Evolutionary conservation across 1,140 invertebrate species (phyloP).

Genomic region (Papilio xuthus): DNA sequence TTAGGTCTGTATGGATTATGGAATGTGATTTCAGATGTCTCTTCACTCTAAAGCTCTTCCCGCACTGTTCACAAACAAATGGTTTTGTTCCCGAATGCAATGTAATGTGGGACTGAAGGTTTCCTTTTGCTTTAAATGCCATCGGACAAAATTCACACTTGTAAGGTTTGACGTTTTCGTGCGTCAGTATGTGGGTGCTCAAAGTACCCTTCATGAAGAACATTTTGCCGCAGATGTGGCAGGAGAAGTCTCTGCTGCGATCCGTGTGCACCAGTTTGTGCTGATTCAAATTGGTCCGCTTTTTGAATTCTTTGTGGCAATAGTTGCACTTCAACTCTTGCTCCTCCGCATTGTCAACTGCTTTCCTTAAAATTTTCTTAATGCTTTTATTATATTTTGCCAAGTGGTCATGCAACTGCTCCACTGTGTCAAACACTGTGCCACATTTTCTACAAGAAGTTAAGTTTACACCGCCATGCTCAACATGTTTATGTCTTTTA

Average conservation of each 20-base stretch:
- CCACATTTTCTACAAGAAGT: slow-evolving; percentile 68
- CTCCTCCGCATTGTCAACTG: slow-evolving; percentile 38
- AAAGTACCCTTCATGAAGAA: slow-evolving; percentile 76
- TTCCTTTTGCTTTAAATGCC: slow-evolving; percentile 67
- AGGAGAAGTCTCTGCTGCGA: slow-evolving; percentile 68
- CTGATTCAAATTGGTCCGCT: slow-evolving; percentile 65
- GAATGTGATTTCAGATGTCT: slow-evolving; percentile 73
- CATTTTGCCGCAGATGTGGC: slow-evolving; percentile 76
- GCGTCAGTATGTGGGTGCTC: slow-evolving; percentile 67
- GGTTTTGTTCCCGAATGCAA: slow-evolving; percentile 88
- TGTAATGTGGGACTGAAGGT: slow-evolving; percentile 82
- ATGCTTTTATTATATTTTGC: slow-evolving; percentile 53
- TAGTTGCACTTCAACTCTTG: slow-evolving; percentile 66
- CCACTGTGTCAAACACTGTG: slow-evolving; percentile 55
- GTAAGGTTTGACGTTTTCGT: slow-evolving; percentile 68
- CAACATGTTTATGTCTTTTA: slow-evolving; percentile 59
- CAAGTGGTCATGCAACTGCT: slow-evolving; percentile 67
- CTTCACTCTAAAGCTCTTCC: slow-evolving; percentile 86
- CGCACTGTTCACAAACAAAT: slow-evolving; percentile 89
- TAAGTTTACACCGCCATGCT: slow-evolving; percentile 52
- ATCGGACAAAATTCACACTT: slow-evolving; percentile 72
- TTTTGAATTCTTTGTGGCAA: slow-evolving; percentile 73
- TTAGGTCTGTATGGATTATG: slow-evolving; percentile 91
- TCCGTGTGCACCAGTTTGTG: slow-evolving; percentile 69
- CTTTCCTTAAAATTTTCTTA: slow-evolving; percentile 46